Percentiles rank a stretch among this genome's conserved stretches.
These are phyloP conservation scores for Montipora cactus DNA, from an alignment of 64 coral and sea anemone genomes.

Conservation along the genomic window DNA sequence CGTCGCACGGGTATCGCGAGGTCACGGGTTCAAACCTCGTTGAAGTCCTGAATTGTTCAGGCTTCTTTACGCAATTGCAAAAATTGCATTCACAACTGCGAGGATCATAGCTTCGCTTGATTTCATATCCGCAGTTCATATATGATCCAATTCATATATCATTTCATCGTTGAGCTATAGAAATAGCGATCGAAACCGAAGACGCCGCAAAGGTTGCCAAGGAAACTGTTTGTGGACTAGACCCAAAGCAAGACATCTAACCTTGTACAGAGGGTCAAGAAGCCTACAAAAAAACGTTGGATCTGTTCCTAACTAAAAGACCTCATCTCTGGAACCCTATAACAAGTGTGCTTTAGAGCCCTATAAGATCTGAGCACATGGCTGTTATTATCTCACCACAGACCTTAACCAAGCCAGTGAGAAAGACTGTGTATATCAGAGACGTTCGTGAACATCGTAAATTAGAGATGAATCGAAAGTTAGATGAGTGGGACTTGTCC, in stretches of 20 bases:
- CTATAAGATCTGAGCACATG: constrained; percentile 69
- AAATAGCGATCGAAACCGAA: too few species aligned
- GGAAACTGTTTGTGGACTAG: too few species aligned
- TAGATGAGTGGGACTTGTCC: constrained; percentile 38
- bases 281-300: constrained; percentile 28
- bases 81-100: too few species aligned
- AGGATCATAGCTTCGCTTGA: too few species aligned
- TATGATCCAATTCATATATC: too few species aligned
- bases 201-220: too few species aligned
- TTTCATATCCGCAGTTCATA: too few species aligned
- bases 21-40: too few species aligned
- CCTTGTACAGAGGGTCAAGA: constrained; percentile 44
- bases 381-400: constrained; percentile 35
- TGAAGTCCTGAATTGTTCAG: too few species aligned
- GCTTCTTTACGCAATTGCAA: too few species aligned
- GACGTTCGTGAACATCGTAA: constrained; percentile 64
- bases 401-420: constrained; percentile 25
- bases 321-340: constrained; percentile 56
- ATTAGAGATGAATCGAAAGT: constrained; percentile 39
- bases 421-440: constrained; percentile 54
- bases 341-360: constrained; percentile 49
- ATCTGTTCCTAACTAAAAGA: constrained; percentile 69
- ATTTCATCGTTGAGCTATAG: too few species aligned
- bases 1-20: too few species aligned
- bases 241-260: background rate